A percentile compares a stretch with the other conserved stretches of the same genome.
Evolutionary conservation across 2,888 invertebrate species (phyloP).

Genomic region (Eupithecia subfuscata): DNA sequence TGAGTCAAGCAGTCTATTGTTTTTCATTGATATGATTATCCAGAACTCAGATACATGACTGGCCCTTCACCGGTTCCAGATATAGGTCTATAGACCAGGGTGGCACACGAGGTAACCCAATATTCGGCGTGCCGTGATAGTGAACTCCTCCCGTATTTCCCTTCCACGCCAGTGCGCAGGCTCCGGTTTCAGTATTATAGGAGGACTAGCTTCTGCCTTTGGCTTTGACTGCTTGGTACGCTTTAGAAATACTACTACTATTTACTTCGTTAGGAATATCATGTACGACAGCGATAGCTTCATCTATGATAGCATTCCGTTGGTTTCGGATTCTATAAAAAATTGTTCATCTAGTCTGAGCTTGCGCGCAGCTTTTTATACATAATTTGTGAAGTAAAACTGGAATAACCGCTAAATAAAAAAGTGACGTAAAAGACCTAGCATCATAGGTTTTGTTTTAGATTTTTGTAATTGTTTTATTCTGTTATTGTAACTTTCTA

Average conservation of each 20-base stretch:
- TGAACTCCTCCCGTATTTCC: constrained; percentile 7
- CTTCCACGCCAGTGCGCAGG: constrained; percentile 4
- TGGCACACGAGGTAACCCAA: constrained; percentile 28
- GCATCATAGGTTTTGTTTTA: no score
- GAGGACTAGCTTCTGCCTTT: neutral
- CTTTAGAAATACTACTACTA: neutral
- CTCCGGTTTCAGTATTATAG: constrained; percentile 15
- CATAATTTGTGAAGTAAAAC: no score
- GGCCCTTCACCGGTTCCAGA: constrained; percentile 13
- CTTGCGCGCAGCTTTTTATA: no score
- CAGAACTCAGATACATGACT: neutral
- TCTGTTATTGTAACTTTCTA: no score
- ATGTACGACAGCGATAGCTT: no score
- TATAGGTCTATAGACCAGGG: constrained; percentile 36
- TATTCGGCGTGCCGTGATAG: constrained; percentile 16
- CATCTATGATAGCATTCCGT: no score
- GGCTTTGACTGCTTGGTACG: neutral
- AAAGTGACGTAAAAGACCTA: no score
- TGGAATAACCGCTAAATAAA: no score
- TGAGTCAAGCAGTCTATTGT: neutral
- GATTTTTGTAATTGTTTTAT: no score
- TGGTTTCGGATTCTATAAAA: no score
- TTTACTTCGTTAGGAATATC: no score
- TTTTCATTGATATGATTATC: neutral
- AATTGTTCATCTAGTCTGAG: no score